Base-by-base conservation (phyloP, 2,797 vertebrate species). In the Arvicola amphibius region DNA sequence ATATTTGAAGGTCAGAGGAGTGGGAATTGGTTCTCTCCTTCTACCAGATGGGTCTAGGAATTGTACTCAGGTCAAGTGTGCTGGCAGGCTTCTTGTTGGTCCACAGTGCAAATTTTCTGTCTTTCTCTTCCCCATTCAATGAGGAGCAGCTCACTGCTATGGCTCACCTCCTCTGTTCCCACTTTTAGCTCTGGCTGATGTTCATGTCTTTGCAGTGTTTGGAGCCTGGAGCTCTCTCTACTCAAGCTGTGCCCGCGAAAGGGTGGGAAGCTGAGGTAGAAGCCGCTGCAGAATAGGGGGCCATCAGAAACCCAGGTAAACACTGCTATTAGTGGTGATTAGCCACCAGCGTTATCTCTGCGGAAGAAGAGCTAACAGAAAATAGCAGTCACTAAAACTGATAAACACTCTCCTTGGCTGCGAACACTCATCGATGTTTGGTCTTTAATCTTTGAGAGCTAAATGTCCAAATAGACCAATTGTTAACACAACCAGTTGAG, bases 391-490 rank as follows among this genome's bases (percentile, higher is more conserved):
- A n/a, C 76, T 46, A 77, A 59, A 40, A 65, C 27, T 27, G 80
- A 53, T 79, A 77, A 94, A 89, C 48, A 91, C 34, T 21, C 27
- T 90, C 65, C 78, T 37, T 65, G n/a, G n/a, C 80, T 73, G 0
- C 2, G 46, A 81, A 34, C 51, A 56, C 71, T 43, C 85, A 51
- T 1, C 61, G 80, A 46, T 51, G 37, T 48, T 56, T 48, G 61
- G 79, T 94, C 87, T 94, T 97, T 88, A 92, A 92, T 87, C 90
- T 96, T 65, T 59, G 88, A 89, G n/a, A 94, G 74, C 90, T 91
- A 93, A 94, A 84, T 96, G 93, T 61, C 69, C 85, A 96, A 90
- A 87, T 0, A 92, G 86, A 88, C 73, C 63, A 40, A 95, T 80
- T 53, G 80, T 74, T 65, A 93, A 96, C 88, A 93, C 73, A 94